Conservation (phyloP, 2,113 vertebrate genomes). For the Stegastes partitus region DNA sequence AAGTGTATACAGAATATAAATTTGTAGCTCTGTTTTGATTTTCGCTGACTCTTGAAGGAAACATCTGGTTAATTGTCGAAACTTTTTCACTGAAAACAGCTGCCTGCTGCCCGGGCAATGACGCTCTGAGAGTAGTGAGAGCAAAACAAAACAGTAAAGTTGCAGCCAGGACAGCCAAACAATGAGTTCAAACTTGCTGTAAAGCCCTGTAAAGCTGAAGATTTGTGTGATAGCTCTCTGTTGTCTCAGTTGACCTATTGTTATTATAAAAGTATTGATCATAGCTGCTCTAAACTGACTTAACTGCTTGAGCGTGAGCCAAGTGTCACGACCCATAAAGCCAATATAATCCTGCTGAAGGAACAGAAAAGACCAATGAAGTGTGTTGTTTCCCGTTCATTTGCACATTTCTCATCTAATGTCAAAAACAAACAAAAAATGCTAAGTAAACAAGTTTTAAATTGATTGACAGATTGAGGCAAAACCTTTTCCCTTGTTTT, state of each 20-base stretch:
- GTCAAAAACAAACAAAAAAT: constrained; percentile 30
- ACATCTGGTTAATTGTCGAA: background rate
- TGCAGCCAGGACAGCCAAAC: too few relatives aligned
- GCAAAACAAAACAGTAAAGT: constrained; percentile 11
- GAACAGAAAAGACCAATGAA: background rate
- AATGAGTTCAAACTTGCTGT: too few relatives aligned
- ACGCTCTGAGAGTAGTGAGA: background rate
- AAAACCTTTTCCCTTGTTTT: constrained; percentile 38
- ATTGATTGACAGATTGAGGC: constrained; percentile 67
- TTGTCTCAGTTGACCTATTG: background rate
- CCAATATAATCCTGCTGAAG: background rate
- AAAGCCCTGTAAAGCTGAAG: background rate
- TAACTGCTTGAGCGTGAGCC: background rate
- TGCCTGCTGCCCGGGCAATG: background rate
- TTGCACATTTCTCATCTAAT: background rate
- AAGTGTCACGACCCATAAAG: background rate
- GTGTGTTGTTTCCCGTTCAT: background rate
- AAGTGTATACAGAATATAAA: background rate
- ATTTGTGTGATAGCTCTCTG: background rate
- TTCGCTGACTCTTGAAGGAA: constrained; percentile 1
- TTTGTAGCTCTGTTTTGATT: constrained; percentile 9
- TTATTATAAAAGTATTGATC: constrained; percentile 1
- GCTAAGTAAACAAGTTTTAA: constrained; percentile 44
- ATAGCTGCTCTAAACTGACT: background rate
- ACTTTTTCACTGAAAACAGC: background rate